Conservation (phyloP, 2,888 invertebrate genomes). For the Phortica okadai region DNA sequence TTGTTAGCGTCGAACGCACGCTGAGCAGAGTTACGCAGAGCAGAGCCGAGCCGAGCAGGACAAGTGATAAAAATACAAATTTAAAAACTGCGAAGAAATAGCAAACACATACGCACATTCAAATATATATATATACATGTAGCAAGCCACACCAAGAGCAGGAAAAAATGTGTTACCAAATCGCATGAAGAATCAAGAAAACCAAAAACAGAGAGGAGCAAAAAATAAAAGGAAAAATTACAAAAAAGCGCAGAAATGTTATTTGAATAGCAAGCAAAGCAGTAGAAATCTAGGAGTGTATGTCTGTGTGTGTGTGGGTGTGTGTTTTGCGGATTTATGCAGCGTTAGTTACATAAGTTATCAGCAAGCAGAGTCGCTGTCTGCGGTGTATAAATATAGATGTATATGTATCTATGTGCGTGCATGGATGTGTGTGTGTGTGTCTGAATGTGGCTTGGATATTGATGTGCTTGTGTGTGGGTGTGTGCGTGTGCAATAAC, state of each 20-base stretch:
- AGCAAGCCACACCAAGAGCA: conserved; percentile 36
- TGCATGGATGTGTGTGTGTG: not conserved
- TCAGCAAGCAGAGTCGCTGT: conserved; percentile 48
- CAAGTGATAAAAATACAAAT: conserved; percentile 46
- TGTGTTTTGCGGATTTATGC: conserved; percentile 56
- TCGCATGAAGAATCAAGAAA: conserved; percentile 14
- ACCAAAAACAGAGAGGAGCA: conserved; percentile 8
- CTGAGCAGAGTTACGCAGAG: not conserved
- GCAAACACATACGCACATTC: conserved; percentile 26
- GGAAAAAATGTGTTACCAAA: conserved; percentile 17
- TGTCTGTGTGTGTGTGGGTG: conserved; percentile 17
- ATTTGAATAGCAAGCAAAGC: conserved; percentile 51
- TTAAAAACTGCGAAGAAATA: not conserved
- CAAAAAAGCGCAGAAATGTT: conserved; percentile 34
- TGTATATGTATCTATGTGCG: not conserved
- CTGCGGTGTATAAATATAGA: not conserved
- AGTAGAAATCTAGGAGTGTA: conserved; percentile 25
- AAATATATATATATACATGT: conserved; percentile 23
- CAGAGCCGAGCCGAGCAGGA: not conserved
- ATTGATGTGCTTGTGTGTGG: not conserved
- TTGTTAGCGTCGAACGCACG: not conserved
- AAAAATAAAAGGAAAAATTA: conserved; percentile 25
- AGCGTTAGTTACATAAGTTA: conserved; percentile 69
- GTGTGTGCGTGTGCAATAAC: not conserved
- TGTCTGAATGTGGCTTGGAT: not conserved